These are phyloP conservation scores for Falco naumanni DNA, from an alignment of 2,797 vertebrate species.

Conservation along the genomic window DNA sequence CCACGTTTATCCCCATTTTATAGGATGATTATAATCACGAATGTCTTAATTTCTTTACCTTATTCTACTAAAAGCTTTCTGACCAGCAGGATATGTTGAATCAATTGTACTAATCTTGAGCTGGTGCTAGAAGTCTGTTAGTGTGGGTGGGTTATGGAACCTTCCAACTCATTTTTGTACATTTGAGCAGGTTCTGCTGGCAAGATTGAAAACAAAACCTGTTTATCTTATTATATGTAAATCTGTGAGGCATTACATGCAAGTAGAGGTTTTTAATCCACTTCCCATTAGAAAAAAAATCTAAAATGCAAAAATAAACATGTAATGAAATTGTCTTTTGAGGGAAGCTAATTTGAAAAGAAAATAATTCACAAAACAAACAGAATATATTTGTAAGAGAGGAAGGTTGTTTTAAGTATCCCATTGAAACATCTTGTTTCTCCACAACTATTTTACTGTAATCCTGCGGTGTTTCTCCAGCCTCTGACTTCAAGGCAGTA, in stretches of 20 bases:
- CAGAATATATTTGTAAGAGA: not conserved
- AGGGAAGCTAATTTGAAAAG: not conserved
- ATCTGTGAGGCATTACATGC: not conserved
- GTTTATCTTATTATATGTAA: not conserved
- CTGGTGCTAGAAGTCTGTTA: not conserved
- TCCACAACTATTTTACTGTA: not conserved
- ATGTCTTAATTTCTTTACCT: conserved; percentile 31
- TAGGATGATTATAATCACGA: conserved; percentile 32
- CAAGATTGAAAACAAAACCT: not conserved
- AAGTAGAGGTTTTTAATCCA: not conserved
- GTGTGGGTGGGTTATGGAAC: not conserved
- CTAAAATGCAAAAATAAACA: not conserved
- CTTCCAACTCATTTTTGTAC: not conserved
- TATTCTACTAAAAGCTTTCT: conserved; percentile 36
- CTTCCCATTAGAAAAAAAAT: not conserved
- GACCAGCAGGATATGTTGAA: conserved; percentile 5
- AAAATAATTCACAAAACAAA: not conserved
- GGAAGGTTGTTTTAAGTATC: not conserved
- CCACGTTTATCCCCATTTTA: not conserved
- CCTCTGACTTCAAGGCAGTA: not conserved
- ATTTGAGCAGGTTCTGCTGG: not conserved
- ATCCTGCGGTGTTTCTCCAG: not conserved
- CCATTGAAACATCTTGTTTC: not conserved
- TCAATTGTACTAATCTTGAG: conserved; percentile 23
- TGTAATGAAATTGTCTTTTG: not conserved